A percentile compares a stretch with the other conserved stretches of the same genome.
Conservation (phyloP, 2,888 invertebrate genomes). For the Parnassius orleans region DNA sequence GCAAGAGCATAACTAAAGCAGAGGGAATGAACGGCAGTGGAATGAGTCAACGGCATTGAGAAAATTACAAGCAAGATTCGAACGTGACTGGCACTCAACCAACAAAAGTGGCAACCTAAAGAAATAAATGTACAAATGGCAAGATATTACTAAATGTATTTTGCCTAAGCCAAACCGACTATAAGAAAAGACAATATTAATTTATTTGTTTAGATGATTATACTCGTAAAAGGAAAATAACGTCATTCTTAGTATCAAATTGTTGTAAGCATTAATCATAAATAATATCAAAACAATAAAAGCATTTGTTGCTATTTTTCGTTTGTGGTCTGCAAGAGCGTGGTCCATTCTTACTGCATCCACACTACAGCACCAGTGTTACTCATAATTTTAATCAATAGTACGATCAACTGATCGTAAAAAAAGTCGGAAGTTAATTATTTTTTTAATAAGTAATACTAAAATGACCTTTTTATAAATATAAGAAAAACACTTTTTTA, state of each 20-base stretch:
- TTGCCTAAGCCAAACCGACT: slow-evolving; percentile 2
- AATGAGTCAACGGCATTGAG: slow-evolving; percentile 44
- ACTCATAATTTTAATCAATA: no score
- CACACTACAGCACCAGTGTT: no score
- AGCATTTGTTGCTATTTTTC: no score
- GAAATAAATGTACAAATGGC: slow-evolving; percentile 22
- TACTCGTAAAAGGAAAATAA: background rate
- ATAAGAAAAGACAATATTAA: slow-evolving; percentile 3
- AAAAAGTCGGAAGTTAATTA: no score
- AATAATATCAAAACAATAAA: background rate
- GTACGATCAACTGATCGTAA: no score
- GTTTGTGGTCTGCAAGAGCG: no score
- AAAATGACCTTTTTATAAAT: no score
- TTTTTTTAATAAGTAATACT: no score
- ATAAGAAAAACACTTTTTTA: no score
- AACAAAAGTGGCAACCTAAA: slow-evolving; percentile 37
- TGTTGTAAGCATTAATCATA: background rate
- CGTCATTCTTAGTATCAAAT: background rate
- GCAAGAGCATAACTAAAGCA: slow-evolving; percentile 35
- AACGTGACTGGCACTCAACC: slow-evolving; percentile 49
- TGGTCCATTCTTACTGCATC: no score
- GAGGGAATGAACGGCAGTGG: slow-evolving; percentile 34
- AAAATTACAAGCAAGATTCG: slow-evolving; percentile 38
- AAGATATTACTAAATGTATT: slow-evolving; percentile 18
- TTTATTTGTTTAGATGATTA: background rate